phyloP scores from a whole-genome alignment of 2,113 vertebrate species.

The Elachura formosa region DNA sequence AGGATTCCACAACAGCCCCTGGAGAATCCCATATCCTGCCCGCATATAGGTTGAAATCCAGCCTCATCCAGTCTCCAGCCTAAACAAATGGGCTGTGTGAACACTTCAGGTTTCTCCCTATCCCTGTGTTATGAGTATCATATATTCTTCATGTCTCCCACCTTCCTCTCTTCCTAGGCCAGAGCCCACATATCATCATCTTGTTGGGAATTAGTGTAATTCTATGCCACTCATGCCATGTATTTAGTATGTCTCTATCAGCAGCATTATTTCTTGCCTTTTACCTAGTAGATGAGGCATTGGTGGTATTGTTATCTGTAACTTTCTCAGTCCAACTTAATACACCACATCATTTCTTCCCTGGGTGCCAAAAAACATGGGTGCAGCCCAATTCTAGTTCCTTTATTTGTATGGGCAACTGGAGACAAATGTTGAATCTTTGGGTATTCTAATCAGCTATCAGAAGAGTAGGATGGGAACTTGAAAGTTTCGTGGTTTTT shows the following conservation, averaged over 20 bases:
- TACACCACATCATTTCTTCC: neutral
- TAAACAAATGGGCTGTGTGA: neutral
- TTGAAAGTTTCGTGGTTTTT: neutral
- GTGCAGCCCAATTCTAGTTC: neutral
- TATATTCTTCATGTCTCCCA: neutral
- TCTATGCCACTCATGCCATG: neutral
- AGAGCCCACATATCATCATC: neutral
- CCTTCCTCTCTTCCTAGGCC: neutral
- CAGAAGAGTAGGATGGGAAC: neutral
- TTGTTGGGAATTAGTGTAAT: neutral
- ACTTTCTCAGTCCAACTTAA: neutral
- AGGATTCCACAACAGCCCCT: neutral
- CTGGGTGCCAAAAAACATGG: neutral
- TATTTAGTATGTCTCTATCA: neutral
- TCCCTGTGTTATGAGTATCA: neutral
- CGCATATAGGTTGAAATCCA: neutral
- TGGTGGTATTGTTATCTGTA: neutral
- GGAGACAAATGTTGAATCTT: neutral
- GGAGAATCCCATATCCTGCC: neutral
- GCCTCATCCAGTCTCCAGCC: neutral
- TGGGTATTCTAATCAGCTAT: neutral
- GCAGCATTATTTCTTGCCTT: neutral
- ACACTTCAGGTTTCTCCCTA: neutral
- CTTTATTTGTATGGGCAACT: neutral
- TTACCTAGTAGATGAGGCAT: neutral